These are phyloP conservation scores for Pyxicephalus adspersus DNA, from an alignment of 2,113 vertebrate species.

Conservation along the genomic window DNA sequence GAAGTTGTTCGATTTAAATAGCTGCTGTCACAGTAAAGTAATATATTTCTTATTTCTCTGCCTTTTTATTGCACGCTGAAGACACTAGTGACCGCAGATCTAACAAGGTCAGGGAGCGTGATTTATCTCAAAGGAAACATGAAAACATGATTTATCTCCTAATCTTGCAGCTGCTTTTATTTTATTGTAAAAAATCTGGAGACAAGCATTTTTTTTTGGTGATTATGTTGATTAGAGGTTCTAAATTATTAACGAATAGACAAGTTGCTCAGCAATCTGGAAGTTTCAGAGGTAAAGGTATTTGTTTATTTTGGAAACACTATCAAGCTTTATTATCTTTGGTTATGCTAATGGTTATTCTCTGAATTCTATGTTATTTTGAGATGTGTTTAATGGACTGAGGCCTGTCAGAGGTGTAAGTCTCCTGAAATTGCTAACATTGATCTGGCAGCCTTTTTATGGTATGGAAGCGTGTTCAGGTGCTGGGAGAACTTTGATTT, in stretches of 20 bases:
- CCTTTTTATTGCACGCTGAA: constrained; percentile 33
- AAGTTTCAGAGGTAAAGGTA: constrained; percentile 4
- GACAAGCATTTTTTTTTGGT: constrained; percentile 33
- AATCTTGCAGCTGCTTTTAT: not conserved
- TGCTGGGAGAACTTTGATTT: not conserved
- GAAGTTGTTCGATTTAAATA: constrained; percentile 26
- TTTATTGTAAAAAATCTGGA: not conserved
- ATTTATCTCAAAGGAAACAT: constrained; percentile 52
- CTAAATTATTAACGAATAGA: constrained; percentile 22
- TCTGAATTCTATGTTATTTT: constrained; percentile 16
- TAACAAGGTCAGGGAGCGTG: constrained; percentile 42
- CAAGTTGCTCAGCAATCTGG: constrained; percentile 15
- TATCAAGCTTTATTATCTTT: not conserved
- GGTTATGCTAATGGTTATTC: not conserved
- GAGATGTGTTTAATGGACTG: constrained; percentile 24
- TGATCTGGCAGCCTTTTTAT: constrained; percentile 14
- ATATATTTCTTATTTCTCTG: constrained; percentile 40
- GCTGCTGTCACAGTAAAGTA: constrained; percentile 32
- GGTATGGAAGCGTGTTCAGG: not conserved
- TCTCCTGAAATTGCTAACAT: constrained; percentile 13
- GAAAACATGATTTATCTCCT: constrained; percentile 20
- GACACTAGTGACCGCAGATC: constrained; percentile 29
- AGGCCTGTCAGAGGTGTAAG: constrained; percentile 16
- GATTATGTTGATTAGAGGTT: constrained; percentile 39
- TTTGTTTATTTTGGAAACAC: not conserved